Evolutionary conservation across 2,113 vertebrate species (phyloP), one percentile per base, ranked within the genome.

Genomic region (Gopherus flavomarginatus): DNA sequence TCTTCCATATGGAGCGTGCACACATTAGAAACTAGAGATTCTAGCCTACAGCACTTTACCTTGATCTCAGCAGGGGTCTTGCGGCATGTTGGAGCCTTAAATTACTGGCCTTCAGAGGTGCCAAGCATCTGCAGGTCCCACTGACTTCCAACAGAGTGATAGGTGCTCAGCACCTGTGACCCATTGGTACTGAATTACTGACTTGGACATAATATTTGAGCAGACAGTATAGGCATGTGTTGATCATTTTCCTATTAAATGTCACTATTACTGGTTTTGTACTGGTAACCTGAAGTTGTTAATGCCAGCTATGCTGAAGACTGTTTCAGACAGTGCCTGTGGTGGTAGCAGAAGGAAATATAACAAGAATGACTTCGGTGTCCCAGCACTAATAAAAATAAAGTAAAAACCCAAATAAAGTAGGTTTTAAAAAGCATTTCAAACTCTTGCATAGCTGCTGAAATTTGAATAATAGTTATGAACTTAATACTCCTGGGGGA

Each of bases 251-350:
- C 0, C 0, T 52, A 26, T 72, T 47, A 90, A 52, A 54, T 81
- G 21, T 19, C 7, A 1, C 10, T 89, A 7, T 93, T 9, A 13
- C 22, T 0, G 0, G 3, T 2, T 83, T 16, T 77, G 14, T 56
- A 52, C 4, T 59, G 29, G 14, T 65, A 81, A 86, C 1, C 19
- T 47, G 81, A 94, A 92, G 52, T 11, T n/a, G 8, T 88, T 84
- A 87, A 88, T 81, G 22, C 2, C 65, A 88, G 0, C 8, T n/a
- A 3, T 21, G 8, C 3, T 54, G 57, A 21, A 77, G 59, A 75
- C 81, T 84, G 49, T 35, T 91, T 75, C 42, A 90, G 47, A 86
- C 89, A 84, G 88, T 59, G 11, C 2, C 3, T 87, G 77, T 87
- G 22, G 2, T 31, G 87, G 19, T 81, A 94, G 86, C 1, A 85